Conservation (phyloP, 2,888 invertebrate species). For the Catocala fraxini region DNA sequence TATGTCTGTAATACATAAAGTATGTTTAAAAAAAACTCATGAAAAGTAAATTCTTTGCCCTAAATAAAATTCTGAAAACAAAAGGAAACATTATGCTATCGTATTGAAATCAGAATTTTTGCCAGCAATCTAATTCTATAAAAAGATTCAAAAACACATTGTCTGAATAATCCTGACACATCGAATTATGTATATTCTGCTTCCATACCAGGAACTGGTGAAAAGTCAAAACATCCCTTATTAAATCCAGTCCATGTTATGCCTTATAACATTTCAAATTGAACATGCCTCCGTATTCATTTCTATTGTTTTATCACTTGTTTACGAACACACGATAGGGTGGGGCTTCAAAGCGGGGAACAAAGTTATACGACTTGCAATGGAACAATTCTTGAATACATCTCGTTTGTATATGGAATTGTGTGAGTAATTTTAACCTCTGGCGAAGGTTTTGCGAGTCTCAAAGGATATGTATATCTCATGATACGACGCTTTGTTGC, state of each 20-base stretch:
- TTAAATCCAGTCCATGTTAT: constrained; percentile 35
- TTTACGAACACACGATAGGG: constrained; percentile 30
- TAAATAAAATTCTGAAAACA: too few relatives aligned
- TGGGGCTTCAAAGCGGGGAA: constrained; percentile 26
- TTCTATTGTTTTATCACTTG: constrained; percentile 45
- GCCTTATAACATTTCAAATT: constrained; percentile 44
- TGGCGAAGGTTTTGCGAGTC: neutral
- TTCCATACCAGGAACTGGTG: neutral
- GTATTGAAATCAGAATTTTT: too few relatives aligned
- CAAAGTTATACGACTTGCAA: constrained; percentile 25
- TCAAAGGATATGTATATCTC: neutral
- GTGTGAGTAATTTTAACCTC: neutral
- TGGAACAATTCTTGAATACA: constrained; percentile 16
- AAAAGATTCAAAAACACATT: neutral
- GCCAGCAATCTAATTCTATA: neutral
- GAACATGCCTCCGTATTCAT: constrained; percentile 36
- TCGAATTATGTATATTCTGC: too few relatives aligned
- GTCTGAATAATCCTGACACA: too few relatives aligned
- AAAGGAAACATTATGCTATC: too few relatives aligned
- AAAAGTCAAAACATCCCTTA: constrained; percentile 29
- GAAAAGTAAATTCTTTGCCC: too few relatives aligned
- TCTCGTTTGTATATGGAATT: neutral
- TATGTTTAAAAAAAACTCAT: too few relatives aligned
- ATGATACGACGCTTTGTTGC: too few relatives aligned
- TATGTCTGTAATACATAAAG: too few relatives aligned